Conservation (phyloP, 2,113 vertebrate genomes). For the Pygoscelis antarcticus region DNA sequence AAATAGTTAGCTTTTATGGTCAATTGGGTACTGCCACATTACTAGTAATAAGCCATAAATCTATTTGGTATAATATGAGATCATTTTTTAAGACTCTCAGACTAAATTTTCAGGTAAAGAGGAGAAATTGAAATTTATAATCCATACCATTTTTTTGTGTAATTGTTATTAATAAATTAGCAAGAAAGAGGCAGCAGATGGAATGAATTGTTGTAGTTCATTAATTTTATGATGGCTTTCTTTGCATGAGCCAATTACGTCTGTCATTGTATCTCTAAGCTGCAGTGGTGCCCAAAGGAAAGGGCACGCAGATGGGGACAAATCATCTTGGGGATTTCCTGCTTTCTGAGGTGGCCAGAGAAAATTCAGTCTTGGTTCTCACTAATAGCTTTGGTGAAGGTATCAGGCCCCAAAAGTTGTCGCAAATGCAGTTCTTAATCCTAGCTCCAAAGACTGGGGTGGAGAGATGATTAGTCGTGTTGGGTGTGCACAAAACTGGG, state of each 20-base stretch:
- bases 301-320: constrained; percentile 39
- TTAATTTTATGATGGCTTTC: constrained; percentile 74
- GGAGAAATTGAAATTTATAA: constrained; percentile 75
- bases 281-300: constrained; percentile 56
- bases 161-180: constrained; percentile 84
- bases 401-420: not conserved
- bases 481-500: not conserved
- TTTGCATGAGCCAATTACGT: constrained; percentile 70
- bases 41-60: constrained; percentile 75
- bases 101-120: constrained; percentile 74
- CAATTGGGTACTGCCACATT: constrained; percentile 72
- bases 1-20: constrained; percentile 76
- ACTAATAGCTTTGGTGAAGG: not conserved
- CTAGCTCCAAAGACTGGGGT: not conserved
- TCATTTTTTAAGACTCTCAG: constrained; percentile 66
- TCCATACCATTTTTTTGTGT: constrained; percentile 71
- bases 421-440: not conserved
- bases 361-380: not conserved
- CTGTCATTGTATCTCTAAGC: constrained; percentile 63
- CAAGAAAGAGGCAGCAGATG: constrained; percentile 66
- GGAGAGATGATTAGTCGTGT: not conserved
- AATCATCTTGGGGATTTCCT: constrained; percentile 1
- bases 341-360: not conserved
- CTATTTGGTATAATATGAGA: constrained; percentile 66
- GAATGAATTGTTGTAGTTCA: constrained; percentile 76